These are phyloP conservation scores for Sceloporus tristichus DNA, from an alignment of 2,113 vertebrate species.

Conservation along the genomic window DNA sequence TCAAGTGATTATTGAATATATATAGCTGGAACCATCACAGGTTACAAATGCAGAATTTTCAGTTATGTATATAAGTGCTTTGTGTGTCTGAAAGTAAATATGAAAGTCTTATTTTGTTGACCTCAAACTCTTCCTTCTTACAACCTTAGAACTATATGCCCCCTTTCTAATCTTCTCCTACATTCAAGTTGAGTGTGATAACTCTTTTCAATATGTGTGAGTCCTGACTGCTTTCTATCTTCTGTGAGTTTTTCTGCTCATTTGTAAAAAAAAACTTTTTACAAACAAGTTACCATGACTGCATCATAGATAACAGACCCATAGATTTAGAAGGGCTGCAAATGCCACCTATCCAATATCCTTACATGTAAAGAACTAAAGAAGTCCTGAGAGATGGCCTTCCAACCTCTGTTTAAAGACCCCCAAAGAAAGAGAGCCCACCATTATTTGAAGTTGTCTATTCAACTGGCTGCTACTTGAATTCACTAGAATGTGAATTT, in stretches of 20 bases:
- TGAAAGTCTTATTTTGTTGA: not conserved
- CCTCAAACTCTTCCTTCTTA: not conserved
- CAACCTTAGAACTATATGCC: not conserved
- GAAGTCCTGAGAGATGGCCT: no score
- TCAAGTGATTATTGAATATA: not conserved
- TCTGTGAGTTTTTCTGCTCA: not conserved
- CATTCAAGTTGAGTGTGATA: not conserved
- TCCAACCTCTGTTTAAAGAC: no score
- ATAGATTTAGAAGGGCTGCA: no score
- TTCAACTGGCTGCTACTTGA: no score
- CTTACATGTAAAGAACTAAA: no score
- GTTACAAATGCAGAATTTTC: no score
- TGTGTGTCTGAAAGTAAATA: not conserved
- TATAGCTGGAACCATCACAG: not conserved
- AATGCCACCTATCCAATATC: no score
- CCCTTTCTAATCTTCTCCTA: not conserved
- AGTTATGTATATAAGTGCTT: not conserved
- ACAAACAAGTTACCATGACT: no score
- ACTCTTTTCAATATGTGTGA: not conserved
- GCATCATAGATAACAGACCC: not conserved
- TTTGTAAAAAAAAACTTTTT: not conserved
- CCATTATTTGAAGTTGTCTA: no score
- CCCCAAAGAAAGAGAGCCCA: no score
- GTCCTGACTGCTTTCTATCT: not conserved
- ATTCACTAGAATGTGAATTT: no score